phyloP scores from a whole-genome alignment of 2,797 vertebrate species.

The Knipowitschia caucasica region DNA sequence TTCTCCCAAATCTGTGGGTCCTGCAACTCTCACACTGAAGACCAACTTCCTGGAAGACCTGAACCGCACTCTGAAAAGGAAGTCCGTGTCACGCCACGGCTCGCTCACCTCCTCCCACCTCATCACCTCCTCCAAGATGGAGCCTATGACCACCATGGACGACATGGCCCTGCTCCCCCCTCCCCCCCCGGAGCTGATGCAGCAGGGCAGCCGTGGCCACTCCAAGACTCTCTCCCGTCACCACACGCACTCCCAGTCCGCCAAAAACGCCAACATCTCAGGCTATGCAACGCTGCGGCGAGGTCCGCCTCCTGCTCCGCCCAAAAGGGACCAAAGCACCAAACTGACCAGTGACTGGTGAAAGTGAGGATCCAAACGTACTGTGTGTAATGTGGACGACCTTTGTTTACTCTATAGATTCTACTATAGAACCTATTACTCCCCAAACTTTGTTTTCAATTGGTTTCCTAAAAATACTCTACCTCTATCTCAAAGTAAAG shows the following conservation, averaged over 20 bases:
- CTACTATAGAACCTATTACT: slow-evolving; percentile 17
- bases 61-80: slow-evolving; percentile 95
- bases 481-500: slow-evolving; percentile 4
- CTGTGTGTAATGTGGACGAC: slow-evolving; percentile 1
- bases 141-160: slow-evolving; percentile 92
- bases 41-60: slow-evolving; percentile 96
- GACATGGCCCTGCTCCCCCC: slow-evolving; percentile 94
- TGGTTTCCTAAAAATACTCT: slow-evolving; percentile 8
- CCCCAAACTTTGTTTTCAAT: slow-evolving; percentile 3
- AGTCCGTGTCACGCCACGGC: slow-evolving; percentile 92
- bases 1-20: slow-evolving; percentile 81
- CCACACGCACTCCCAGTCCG: slow-evolving; percentile 71
- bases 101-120: slow-evolving; percentile 84
- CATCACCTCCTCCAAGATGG: slow-evolving; percentile 74
- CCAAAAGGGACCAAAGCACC: slow-evolving; percentile 97
- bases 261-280: slow-evolving; percentile 85
- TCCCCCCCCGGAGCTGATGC: slow-evolving; percentile 89
- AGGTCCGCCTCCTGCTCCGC: slow-evolving; percentile 90
- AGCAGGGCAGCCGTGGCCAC: slow-evolving; percentile 75
- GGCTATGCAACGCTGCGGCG: slow-evolving; percentile 97
- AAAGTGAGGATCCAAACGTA: slow-evolving; percentile 38
- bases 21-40: slow-evolving; percentile 79
- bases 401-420: slow-evolving; percentile 8
- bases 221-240: slow-evolving; percentile 74
- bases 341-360: slow-evolving; percentile 94